Evolutionary conservation across 2,888 invertebrate genomes (phyloP), one percentile per base, ranked within the genome.

Genomic region (Chrysodeixis includens): DNA sequence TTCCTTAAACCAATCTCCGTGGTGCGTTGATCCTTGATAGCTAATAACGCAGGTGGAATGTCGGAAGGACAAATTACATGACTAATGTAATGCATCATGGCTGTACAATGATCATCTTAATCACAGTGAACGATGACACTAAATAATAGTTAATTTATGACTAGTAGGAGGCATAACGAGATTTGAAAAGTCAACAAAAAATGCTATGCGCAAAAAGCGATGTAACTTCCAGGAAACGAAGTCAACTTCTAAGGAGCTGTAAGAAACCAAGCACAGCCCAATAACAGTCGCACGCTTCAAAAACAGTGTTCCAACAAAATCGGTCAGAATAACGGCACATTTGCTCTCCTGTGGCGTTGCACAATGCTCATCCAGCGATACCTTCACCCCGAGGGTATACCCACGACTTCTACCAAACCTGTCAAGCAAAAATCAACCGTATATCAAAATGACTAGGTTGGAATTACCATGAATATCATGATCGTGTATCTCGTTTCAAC

Each of bases 401-500:
- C 84, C 86, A 87, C 89, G 86, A 87, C 81, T 81, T 74, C 57
- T 66, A 66, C 56, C 52, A 75, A 72, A 10, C 12, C n/a, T 22
- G 49, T 20, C 57, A 82, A 63, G n/a, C 49, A 53, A 78, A 80
- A 69, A 59, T 54, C 63, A 69, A 83, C 83, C 66, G 51, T 69
- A 79, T 55, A 0, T 22, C 0, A 0, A 49, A 0, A 2, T 0
- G 0, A 26, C 77, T 83, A 63, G 74, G 81, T 66, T 68, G 22
- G 56, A 35, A 71, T 66, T 83, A 10, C 68, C 22, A 30, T 71
- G 54, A 71, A 0, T 51, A 14, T 20, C 6, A 9, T 8, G 69
- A 84, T 84, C 80, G 76, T 83, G 86, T 89, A 88, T 90, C 88
- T 89, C 90, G 87, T 92, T 92, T 92, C 91, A 90, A 91, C 92